These are phyloP conservation scores for Sinocyclocheilus maitianheensis DNA, from an alignment of 2,113 vertebrate genomes.

Conservation along the genomic window DNA sequence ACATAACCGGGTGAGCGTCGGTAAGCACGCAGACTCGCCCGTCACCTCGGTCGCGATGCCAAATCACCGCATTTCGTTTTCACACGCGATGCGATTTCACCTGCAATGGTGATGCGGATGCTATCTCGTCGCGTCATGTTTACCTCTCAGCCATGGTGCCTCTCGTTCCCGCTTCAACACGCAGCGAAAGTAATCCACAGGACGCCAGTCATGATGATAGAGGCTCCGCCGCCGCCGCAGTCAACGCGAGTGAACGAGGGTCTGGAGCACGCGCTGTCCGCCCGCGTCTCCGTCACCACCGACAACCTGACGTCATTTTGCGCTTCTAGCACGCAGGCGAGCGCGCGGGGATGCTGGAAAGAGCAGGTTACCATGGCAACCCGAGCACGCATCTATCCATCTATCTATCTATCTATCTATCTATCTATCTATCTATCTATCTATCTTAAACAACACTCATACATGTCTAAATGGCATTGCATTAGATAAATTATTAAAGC, in stretches of 20 bases:
- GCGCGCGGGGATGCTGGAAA: not conserved
- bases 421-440: not conserved
- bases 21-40: not conserved
- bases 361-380: constrained; percentile 56
- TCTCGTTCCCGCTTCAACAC: too few species aligned
- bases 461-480: not conserved
- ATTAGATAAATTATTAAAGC: not conserved
- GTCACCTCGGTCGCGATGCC: too few species aligned
- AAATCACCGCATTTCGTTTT: not conserved
- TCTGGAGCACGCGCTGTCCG: too few species aligned
- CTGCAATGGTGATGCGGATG: too few species aligned
- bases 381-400: constrained; percentile 9
- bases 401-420: not conserved
- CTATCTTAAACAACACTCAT: not conserved
- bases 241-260: too few species aligned
- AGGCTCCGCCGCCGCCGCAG: too few species aligned
- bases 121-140: not conserved
- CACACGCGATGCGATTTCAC: too few species aligned
- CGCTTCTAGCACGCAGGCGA: too few species aligned
- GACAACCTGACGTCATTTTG: too few species aligned
- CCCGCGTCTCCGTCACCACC: too few species aligned
- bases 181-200: too few species aligned
- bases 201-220: too few species aligned
- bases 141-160: constrained; percentile 13
- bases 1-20: not conserved